Conservation (phyloP, 2,113 vertebrate species). For the Lepus timidus region DNA sequence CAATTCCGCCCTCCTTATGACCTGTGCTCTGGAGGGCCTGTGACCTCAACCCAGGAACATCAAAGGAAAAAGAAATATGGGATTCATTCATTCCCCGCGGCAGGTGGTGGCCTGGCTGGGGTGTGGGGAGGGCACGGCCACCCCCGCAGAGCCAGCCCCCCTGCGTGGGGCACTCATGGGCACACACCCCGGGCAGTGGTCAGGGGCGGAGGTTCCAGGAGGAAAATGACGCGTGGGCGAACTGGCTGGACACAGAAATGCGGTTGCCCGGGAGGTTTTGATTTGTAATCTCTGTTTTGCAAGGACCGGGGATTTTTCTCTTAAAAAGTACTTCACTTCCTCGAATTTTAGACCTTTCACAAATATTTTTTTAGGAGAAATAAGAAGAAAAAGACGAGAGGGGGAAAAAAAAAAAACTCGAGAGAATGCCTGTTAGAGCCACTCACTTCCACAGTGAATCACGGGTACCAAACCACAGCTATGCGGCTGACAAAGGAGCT, state of each 20-base stretch:
- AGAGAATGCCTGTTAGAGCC: slow-evolving; percentile 76
- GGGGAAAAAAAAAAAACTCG: background rate
- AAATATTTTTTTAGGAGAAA: slow-evolving; percentile 83
- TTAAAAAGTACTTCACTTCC: slow-evolving; percentile 71
- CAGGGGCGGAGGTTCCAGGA: background rate
- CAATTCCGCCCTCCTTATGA: background rate
- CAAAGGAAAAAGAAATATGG: background rate
- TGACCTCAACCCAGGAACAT: background rate
- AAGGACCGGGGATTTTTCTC: slow-evolving; percentile 70
- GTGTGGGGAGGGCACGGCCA: background rate
- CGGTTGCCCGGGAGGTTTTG: slow-evolving; percentile 41
- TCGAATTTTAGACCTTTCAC: slow-evolving; percentile 80
- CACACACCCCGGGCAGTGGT: background rate
- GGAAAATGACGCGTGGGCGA: background rate
- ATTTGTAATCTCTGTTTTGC: slow-evolving; percentile 73
- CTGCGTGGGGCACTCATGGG: background rate
- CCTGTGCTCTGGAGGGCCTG: background rate
- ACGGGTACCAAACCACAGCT: slow-evolving; percentile 80
- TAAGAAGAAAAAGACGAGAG: background rate
- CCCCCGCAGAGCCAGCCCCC: background rate
- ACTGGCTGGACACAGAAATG: background rate
- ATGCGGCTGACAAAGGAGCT: slow-evolving; percentile 74
- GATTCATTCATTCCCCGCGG: background rate
- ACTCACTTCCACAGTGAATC: slow-evolving; percentile 84
- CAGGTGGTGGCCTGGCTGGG: background rate